Base-by-base conservation (phyloP, 1,140 invertebrate genomes). In the Stegodyphus mimosarum region DNA sequence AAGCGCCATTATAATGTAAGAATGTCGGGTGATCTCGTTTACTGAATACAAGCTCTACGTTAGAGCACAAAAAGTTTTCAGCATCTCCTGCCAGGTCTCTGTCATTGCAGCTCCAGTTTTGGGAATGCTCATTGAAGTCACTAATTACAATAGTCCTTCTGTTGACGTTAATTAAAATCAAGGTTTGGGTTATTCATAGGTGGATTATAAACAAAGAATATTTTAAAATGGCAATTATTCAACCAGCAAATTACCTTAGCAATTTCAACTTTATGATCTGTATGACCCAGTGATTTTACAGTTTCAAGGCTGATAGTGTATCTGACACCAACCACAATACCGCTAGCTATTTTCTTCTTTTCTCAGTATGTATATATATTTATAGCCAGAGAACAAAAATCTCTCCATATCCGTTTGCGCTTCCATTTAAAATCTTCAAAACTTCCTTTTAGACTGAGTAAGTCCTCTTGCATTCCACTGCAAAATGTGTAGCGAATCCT, bases 11-110 rank as follows among this genome's bases (percentile, higher is more conserved):
- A 13, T 60, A 71, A n/a, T 71, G 50, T 55, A 33, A 9, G 5
- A 63, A 33, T 7, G 60, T 63, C 5, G 74, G 74, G 5, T 17
- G 11, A 71, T 80, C 33, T 60, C 15, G 18, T 70, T 55, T 71
- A 50, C 55, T 52, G 50, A 71, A 80, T 55, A 80, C 77, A 11
- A 80, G 77, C 53, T 80, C 67, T 2, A 80, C 33, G 55, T 80
- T 80, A 60, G 69, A 70, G 9, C 53, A 55, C 77, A 71, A 63
- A 55, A 80, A 80, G 15, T 80, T 18, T 15, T 71, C 52, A 48
- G 69, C 52, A 33, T 80, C 52, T 1, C 77, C 77, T 49, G 66
- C 33, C 17, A n/a, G 49, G 18, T 71, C 71, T 49, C 48, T 71
- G 64, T 70, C 66, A 48, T n/a, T 71, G 6, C 55, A 70, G 33